These are phyloP conservation scores for Cepaea hortensis DNA, from an alignment of 2,888 invertebrate species.

Conservation along the genomic window DNA sequence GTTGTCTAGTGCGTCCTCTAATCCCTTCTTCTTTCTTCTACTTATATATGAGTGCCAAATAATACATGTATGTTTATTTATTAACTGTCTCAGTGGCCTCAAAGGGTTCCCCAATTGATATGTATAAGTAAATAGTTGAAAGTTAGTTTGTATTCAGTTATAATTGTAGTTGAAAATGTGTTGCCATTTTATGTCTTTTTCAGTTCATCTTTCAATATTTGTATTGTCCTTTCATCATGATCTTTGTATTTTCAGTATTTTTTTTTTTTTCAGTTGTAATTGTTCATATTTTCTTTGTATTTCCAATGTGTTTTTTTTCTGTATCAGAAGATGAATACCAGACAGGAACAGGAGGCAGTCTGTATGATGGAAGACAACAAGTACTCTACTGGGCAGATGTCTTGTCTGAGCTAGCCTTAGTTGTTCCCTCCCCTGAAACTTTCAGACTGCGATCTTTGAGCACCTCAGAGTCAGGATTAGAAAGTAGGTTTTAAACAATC, in stretches of 20 bases:
- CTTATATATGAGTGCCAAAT: no score
- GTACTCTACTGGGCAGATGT: conserved; percentile 97
- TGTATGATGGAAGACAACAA: conserved; percentile 89
- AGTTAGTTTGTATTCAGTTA: no score
- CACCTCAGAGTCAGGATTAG: conserved; percentile 50
- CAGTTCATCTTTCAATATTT: no score
- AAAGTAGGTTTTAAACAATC: conserved; percentile 4
- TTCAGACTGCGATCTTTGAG: conserved; percentile 54
- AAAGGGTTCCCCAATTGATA: no score
- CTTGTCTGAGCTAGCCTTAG: conserved; percentile 94
- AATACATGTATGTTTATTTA: no score
- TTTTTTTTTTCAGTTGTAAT: background rate
- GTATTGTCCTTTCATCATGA: background rate
- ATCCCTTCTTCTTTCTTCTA: no score
- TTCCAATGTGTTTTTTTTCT: background rate
- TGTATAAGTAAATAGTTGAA: no score
- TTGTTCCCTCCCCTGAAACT: conserved; percentile 83
- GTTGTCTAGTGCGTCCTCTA: no score
- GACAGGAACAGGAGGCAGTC: conserved; percentile 81
- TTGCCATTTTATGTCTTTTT: no score
- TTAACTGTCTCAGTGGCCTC: no score
- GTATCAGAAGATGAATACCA: conserved; percentile 65
- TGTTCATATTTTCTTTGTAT: background rate
- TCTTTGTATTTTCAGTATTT: background rate
- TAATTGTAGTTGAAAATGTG: no score